Evolutionary conservation across 1,140 invertebrate genomes (phyloP).

Genomic region (Physella acuta): DNA sequence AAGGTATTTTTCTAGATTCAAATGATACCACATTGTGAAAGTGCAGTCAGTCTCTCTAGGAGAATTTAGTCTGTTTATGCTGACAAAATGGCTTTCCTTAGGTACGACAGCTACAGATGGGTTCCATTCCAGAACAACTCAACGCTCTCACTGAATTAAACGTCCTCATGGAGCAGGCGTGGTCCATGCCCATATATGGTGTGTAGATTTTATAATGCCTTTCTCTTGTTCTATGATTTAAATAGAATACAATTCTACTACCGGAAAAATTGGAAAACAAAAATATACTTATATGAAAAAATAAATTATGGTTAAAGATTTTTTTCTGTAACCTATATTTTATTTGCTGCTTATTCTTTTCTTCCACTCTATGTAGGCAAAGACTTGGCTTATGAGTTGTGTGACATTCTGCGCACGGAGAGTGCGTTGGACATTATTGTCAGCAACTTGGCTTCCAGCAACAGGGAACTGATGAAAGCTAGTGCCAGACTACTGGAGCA

Average conservation of each 20-base stretch:
- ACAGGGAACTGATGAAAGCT: constrained; percentile 47
- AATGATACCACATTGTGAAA: too few species aligned
- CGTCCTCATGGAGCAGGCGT: constrained; percentile 69
- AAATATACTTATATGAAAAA: too few species aligned
- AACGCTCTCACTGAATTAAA: constrained; percentile 40
- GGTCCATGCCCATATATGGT: constrained; percentile 90
- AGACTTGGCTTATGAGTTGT: constrained; percentile 62
- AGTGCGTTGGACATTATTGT: constrained; percentile 83
- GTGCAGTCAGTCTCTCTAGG: too few species aligned
- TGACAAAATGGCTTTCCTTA: background rate
- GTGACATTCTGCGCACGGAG: constrained; percentile 80
- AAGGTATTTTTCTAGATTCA: too few species aligned
- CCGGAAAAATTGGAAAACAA: too few species aligned
- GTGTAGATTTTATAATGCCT: constrained; percentile 65
- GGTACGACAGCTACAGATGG: constrained; percentile 34
- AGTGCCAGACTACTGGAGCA: constrained; percentile 78
- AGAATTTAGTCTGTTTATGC: too few species aligned
- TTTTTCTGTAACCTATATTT: background rate
- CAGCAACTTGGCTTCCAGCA: constrained; percentile 37
- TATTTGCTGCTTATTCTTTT: too few species aligned
- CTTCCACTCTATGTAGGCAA: background rate
- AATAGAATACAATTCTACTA: too few species aligned
- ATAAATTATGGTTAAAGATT: too few species aligned
- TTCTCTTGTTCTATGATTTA: too few species aligned
- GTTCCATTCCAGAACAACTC: constrained; percentile 36